A percentile compares a stretch with the other conserved stretches of the same genome.
Conservation (phyloP, 2,888 invertebrate genomes). For the Macrophya alboannulata region DNA sequence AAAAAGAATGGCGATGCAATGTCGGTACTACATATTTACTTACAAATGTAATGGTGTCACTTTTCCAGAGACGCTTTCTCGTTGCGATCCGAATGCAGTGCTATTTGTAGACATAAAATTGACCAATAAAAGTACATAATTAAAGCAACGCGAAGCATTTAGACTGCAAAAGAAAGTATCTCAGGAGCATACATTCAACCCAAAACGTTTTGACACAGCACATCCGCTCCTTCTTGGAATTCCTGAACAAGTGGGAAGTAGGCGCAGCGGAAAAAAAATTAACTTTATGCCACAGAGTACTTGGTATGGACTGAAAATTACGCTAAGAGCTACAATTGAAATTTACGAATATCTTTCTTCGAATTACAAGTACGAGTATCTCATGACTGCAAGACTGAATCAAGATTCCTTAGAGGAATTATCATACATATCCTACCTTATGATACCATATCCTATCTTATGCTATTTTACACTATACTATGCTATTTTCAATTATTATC, state of each 20-base stretch:
- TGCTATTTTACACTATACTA: background rate
- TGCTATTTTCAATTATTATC: background rate
- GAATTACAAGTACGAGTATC: conserved; percentile 57
- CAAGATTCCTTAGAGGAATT: conserved; percentile 64
- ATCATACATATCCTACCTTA: background rate
- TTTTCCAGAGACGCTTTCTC: background rate
- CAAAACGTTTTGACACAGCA: background rate
- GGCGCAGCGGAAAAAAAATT: background rate
- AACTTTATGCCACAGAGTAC: conserved; percentile 46
- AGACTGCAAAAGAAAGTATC: no score
- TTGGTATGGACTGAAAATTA: conserved; percentile 59
- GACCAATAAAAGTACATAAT: no score
- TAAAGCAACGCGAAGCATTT: no score
- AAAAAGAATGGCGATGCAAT: background rate
- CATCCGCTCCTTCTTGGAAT: background rate
- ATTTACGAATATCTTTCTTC: conserved; percentile 53
- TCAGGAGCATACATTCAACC: background rate
- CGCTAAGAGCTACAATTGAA: conserved; percentile 59
- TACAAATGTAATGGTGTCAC: background rate
- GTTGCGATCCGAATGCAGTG: background rate
- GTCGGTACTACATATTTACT: background rate
- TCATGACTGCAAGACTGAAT: conserved; percentile 63
- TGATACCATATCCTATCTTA: background rate
- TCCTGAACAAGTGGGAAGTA: conserved; percentile 20
- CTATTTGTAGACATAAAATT: no score